Conservation (phyloP, 2,797 vertebrate species). For the Brotula barbata region DNA sequence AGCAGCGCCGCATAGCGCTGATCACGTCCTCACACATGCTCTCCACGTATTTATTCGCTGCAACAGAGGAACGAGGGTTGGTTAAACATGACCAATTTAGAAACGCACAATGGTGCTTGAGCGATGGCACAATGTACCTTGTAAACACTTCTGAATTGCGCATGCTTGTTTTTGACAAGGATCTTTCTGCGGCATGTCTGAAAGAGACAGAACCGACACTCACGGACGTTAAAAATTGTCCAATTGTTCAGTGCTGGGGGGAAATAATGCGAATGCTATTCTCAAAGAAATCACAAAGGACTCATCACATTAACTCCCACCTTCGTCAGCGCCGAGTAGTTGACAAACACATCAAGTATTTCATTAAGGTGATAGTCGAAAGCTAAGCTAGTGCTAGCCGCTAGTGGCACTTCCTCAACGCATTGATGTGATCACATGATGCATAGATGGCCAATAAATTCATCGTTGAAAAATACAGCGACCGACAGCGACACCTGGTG, state of each 20-base stretch:
- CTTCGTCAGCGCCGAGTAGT: neutral
- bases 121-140: slow-evolving; percentile 57
- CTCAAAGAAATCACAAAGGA: neutral
- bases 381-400: slow-evolving; percentile 1
- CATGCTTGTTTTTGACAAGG: slow-evolving; percentile 76
- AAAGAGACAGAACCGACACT: slow-evolving; percentile 14
- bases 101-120: neutral
- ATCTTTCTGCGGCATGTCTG: slow-evolving; percentile 72
- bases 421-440: slow-evolving; percentile 61
- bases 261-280: too few relatives aligned
- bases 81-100: too few relatives aligned
- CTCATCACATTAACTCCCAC: slow-evolving; percentile 2
- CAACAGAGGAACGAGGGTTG: neutral
- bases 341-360: neutral
- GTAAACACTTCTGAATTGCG: slow-evolving; percentile 73
- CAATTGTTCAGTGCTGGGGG: too few relatives aligned
- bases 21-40: slow-evolving; percentile 71
- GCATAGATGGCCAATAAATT: neutral
- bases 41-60: slow-evolving; percentile 73
- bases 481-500: slow-evolving; percentile 43
- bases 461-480: neutral
- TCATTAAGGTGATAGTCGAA: neutral
- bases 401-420: slow-evolving; percentile 14
- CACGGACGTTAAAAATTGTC: too few relatives aligned
- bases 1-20: slow-evolving; percentile 72